Base-by-base conservation (phyloP, 2,797 vertebrate genomes). In the Myotis daubentonii region DNA sequence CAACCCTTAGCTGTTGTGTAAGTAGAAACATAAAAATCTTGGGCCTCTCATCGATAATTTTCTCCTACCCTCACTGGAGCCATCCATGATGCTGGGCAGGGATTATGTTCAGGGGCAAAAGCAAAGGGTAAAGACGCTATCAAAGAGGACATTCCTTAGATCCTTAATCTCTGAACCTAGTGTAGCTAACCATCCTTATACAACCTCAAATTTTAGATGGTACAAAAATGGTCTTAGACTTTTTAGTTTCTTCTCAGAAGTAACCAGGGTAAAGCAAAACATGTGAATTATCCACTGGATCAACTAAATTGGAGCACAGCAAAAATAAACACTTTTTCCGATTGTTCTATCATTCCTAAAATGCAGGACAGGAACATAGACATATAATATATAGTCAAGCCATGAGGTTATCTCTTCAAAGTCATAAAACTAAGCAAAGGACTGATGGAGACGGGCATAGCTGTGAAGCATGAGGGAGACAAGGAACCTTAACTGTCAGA, bases 281-380 rank as follows among this genome's bases (percentile, higher is more conserved):
- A 44, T 57, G 3, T 2, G 9, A 47, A 41, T 53, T 75, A 80
- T 65, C 51, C 68, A 44, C n/a, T 9, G 53, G 9, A 66, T 66
- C 25, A 41, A 20, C 41, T 44, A 75, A 70, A 28, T 0, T 33
- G 6, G 33, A 93, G 22, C 25, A 82, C 3, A 88, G 71, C 47
- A 94, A 84, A 92, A 74, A 30, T 25, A 82, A 62, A 65, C 36
- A 66, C 55, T 78, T 94, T 6, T 74, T n/a, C 70, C 62, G 36
- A 22, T 49, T 78, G 71, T 55, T 55, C 47, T 86, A 9, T 79
- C 53, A 74, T 68, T 93, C 70, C 88, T 13, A 23, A 89, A 75
- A 86, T 7, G 19, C 41, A 33, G 28, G 22, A 82, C 38, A 82
- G 60, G 47, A 53, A 60, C 6, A 23, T 0, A 23, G 60, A 30